Conservation (phyloP, 2,113 vertebrate species). For the Butastur rufipennis region DNA sequence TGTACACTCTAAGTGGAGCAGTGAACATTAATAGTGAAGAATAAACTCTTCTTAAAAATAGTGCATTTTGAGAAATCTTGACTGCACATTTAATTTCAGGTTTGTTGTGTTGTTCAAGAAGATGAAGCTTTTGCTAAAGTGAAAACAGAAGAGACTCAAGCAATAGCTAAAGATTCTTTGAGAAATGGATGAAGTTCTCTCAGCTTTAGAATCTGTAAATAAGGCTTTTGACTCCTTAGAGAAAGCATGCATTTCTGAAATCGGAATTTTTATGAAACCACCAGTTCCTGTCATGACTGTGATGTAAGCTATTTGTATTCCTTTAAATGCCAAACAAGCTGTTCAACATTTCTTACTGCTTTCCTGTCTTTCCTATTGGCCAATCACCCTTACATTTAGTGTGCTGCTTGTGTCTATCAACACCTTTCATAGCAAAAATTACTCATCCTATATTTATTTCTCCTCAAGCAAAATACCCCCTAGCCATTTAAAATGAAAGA, state of each 20-base stretch:
- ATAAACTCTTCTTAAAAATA: not conserved
- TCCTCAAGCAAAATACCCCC: not conserved
- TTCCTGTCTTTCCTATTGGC: not conserved
- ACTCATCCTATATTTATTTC: not conserved
- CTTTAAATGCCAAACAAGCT: conserved; percentile 82
- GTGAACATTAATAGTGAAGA: not conserved
- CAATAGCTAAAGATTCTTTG: conserved; percentile 83
- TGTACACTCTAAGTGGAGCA: not conserved
- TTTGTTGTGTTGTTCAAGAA: conserved; percentile 78
- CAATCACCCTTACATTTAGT: not conserved
- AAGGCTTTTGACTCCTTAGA: conserved; percentile 83
- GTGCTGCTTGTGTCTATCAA: not conserved
- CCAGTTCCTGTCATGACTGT: conserved; percentile 85
- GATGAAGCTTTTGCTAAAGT: conserved; percentile 81
- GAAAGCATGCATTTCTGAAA: conserved; percentile 87
- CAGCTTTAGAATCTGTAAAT: conserved; percentile 79
- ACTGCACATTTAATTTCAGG: conserved; percentile 43
- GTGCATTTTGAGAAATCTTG: not conserved
- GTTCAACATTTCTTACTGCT: not conserved
- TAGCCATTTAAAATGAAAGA: not conserved
- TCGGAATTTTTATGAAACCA: conserved; percentile 85
- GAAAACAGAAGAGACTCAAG: conserved; percentile 80
- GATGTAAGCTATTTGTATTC: conserved; percentile 85
- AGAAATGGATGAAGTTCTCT: conserved; percentile 84
- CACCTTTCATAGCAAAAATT: not conserved